These are phyloP conservation scores for Manduca sexta DNA, from an alignment of 1,140 invertebrate genomes.

Conservation along the genomic window DNA sequence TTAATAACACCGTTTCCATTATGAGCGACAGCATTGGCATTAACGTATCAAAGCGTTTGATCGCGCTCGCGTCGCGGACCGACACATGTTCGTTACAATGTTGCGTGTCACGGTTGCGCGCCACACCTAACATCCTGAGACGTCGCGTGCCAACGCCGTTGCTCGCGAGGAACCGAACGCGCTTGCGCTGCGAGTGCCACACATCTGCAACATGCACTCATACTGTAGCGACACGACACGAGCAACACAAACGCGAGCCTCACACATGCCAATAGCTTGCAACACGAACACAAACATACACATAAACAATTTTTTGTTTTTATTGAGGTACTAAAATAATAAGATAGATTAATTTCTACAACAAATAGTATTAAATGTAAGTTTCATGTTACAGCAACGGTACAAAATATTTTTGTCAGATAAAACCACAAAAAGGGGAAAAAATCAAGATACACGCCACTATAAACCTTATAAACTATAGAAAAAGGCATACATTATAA, in stretches of 20 bases:
- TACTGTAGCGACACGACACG: not conserved
- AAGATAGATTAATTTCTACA: too few species aligned
- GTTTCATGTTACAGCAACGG: too few species aligned
- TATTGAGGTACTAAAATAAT: too few species aligned
- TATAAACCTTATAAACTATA: too few species aligned
- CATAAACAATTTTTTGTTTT: too few species aligned
- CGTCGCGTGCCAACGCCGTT: slow-evolving; percentile 23
- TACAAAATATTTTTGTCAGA: too few species aligned
- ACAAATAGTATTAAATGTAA: too few species aligned
- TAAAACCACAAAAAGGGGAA: too few species aligned
- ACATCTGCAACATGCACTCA: slow-evolving; percentile 5
- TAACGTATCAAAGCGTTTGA: not conserved
- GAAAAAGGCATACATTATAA: too few species aligned
- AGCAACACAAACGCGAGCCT: not conserved
- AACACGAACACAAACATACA: not conserved
- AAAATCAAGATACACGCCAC: too few species aligned
- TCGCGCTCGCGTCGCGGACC: not conserved
- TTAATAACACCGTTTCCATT: slow-evolving; percentile 8
- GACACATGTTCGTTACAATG: not conserved
- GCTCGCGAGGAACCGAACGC: slow-evolving; percentile 21
- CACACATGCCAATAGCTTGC: not conserved
- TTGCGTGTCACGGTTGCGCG: not conserved
- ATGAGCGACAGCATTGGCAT: slow-evolving; percentile 37
- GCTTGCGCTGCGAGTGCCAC: slow-evolving; percentile 13
- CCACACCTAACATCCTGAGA: slow-evolving; percentile 23